These are phyloP conservation scores for Leucoraja erinaceus DNA, from an alignment of 2,113 vertebrate genomes.

Conservation along the genomic window DNA sequence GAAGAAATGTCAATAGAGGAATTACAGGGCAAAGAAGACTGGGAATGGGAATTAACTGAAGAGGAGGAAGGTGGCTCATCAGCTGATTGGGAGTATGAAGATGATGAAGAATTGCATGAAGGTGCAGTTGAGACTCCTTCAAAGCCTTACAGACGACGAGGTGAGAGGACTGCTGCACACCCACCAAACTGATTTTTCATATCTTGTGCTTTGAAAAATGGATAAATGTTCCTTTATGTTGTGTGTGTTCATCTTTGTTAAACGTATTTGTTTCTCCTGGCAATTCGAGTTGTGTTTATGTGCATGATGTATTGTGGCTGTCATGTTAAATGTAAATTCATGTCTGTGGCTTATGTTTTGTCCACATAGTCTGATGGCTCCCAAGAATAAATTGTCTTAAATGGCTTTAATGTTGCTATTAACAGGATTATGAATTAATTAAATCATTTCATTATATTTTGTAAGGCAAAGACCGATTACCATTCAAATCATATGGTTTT, in stretches of 20 bases:
- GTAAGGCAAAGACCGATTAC: not conserved
- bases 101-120: slow-evolving; percentile 44
- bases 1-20: slow-evolving; percentile 41
- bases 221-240: slow-evolving; percentile 14
- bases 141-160: slow-evolving; percentile 61
- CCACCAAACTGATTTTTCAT: slow-evolving; percentile 46
- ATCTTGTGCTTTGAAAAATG: slow-evolving; percentile 47
- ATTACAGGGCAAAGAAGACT: slow-evolving; percentile 50
- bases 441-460: not conserved
- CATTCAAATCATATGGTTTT: not conserved
- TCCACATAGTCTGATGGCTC: not conserved
- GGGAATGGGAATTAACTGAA: slow-evolving; percentile 62
- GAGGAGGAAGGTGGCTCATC: slow-evolving; percentile 48
- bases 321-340: not conserved
- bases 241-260: slow-evolving; percentile 15
- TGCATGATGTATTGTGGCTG: not conserved
- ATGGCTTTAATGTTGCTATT: slow-evolving; percentile 18
- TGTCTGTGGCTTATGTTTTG: not conserved
- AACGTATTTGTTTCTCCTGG: slow-evolving; percentile 1
- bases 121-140: slow-evolving; percentile 62
- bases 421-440: slow-evolving; percentile 16
- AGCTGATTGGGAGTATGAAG: slow-evolving; percentile 56
- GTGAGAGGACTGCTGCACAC: slow-evolving; percentile 59
- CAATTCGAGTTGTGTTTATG: not conserved
- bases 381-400: slow-evolving; percentile 5